Evolutionary conservation across 1,140 invertebrate species (phyloP), one percentile per base, ranked within the genome.

Genomic region (Potamilus streckersoni): DNA sequence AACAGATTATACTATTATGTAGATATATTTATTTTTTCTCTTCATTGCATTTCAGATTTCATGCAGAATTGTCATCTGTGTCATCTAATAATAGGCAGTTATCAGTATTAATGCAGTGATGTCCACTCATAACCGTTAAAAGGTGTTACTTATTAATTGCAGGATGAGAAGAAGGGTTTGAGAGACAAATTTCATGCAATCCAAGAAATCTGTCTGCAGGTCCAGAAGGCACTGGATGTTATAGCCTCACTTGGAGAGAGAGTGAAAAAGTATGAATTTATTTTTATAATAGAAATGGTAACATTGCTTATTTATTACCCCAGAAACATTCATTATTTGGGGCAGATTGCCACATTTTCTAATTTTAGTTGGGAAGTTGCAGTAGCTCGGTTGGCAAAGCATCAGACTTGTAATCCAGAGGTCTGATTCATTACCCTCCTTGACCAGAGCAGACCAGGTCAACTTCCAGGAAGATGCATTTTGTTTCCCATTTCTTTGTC

Each of bases 81-180:
- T 49, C n/a, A n/a, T 49, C 23, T 6, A 49, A 49, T 49, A 49
- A 31, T 11, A 49, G 38, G 5, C 38, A 49, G 6, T 8, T 49
- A 49, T 49, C 38, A 8, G 38, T 49, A 49, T 49, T 49, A 11
- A 49, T 49, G 11, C 38, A 8, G 38, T 49, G 38, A 49, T 49
- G 38, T 49, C 38, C 38, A 49, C 38, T 49, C 38, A 49, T 49
- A 49, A 49, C 6, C 6, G 17, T 70, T 23, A n/a, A 60, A 6
- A 70, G 13, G 61, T 70, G 14, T 16, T 23, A n/a, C 17, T 56
- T n/a, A 64, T 27, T 60, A 23, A n/a, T 14, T 55, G 27, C 85
- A 96, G 94, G 97, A 98, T 89, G 97, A 98, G 86, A 98, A 98
- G 87, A 98, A 98, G 90, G 96, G 95, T 84, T 92, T 98, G 77